Evolutionary conservation across 2,113 vertebrate genomes (phyloP).

Genomic region (Otis tarda): DNA sequence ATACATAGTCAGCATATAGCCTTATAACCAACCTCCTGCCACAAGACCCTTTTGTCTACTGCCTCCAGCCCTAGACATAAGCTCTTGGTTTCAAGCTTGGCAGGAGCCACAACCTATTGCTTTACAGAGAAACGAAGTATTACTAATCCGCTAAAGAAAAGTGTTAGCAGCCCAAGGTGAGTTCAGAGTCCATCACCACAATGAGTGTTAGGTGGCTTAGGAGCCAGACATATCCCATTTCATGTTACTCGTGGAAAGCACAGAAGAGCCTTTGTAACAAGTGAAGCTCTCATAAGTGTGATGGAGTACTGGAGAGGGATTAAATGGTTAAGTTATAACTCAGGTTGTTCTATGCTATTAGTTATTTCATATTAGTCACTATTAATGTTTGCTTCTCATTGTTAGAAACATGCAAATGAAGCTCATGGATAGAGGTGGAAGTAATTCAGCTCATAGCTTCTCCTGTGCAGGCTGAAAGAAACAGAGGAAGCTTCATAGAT

Average conservation of each 20-base stretch:
- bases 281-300: rapidly evolving
- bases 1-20: neutral
- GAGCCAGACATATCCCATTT: neutral
- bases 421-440: neutral
- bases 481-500: neutral
- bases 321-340: neutral
- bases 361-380: neutral
- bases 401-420: neutral
- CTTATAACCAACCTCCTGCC: neutral
- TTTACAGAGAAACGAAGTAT: neutral
- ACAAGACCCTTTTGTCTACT: neutral
- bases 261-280: neutral
- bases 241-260: rapidly evolving
- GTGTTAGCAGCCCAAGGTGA: neutral
- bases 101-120: neutral
- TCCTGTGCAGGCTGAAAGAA: neutral
- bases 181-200: neutral
- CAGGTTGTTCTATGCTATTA: neutral
- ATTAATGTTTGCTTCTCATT: neutral
- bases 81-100: neutral
- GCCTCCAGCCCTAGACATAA: neutral
- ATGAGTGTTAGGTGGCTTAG: neutral
- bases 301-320: rapidly evolving
- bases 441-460: neutral
- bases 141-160: neutral